These are phyloP conservation scores for Eurystomus glaucurus DNA, from an alignment of 2,797 vertebrate genomes.

Conservation along the genomic window DNA sequence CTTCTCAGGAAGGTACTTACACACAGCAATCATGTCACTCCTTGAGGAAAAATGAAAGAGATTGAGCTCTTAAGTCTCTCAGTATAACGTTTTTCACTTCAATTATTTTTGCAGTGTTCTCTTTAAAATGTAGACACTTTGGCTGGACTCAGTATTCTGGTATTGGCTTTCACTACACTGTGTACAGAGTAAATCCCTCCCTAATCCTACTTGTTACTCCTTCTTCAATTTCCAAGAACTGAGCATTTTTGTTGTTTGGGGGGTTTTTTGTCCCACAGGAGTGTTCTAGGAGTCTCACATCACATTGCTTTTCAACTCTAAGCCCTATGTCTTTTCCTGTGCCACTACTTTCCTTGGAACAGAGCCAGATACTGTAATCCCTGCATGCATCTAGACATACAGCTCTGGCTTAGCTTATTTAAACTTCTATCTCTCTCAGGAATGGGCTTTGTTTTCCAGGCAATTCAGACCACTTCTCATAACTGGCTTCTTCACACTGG, in stretches of 20 bases:
- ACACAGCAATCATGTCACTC: not conserved
- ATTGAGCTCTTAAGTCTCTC: not conserved
- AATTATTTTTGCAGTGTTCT: not conserved
- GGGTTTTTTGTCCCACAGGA: accelerated
- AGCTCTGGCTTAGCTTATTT: not conserved
- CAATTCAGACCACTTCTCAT: not conserved
- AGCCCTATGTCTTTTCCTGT: not conserved
- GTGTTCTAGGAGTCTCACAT: not conserved
- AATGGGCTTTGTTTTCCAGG: not conserved
- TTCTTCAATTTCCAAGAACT: not conserved
- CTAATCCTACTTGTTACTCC: slow-evolving; percentile 31
- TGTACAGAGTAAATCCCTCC: slow-evolving; percentile 34
- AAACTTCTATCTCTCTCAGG: not conserved
- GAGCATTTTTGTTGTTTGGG: not conserved
- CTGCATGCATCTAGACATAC: not conserved
- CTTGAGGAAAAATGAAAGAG: not conserved
- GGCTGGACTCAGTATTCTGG: not conserved
- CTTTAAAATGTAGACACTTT: slow-evolving; percentile 18
- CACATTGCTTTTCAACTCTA: not conserved
- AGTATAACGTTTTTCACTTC: not conserved
- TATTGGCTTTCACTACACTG: not conserved
- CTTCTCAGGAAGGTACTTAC: not conserved
- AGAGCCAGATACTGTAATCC: not conserved
- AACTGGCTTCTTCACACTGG: not conserved
- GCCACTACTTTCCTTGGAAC: not conserved